Conservation (phyloP, 64 coral and sea anemone genomes). For the Astreopora myriophthalma region DNA sequence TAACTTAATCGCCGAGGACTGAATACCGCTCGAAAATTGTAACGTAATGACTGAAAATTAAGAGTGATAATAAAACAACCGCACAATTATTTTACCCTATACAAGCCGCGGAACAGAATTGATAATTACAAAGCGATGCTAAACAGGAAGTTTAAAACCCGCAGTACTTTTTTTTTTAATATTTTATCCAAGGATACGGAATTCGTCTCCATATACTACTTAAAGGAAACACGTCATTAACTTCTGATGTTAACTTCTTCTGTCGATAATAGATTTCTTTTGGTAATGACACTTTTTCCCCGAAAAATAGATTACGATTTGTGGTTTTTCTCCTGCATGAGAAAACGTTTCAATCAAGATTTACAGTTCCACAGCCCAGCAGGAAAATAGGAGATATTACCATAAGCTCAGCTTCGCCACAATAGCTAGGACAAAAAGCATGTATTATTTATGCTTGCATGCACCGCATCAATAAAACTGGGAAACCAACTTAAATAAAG, state of each 20-base stretch:
- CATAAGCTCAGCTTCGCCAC: neutral
- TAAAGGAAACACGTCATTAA: too few species aligned
- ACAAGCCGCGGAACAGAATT: neutral
- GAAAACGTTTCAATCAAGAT: neutral
- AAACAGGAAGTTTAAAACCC: neutral
- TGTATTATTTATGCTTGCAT: constrained; percentile 3
- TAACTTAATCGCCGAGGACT: too few species aligned
- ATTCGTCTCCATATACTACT: too few species aligned
- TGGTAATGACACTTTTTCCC: too few species aligned
- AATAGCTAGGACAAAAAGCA: neutral
- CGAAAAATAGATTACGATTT: neutral
- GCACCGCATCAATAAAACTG: constrained; percentile 1
- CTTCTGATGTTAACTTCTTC: too few species aligned
- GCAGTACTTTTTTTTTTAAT: too few species aligned
- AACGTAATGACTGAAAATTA: neutral
- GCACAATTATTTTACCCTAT: neutral
- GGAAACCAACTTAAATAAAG: neutral
- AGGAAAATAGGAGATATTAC: neutral
- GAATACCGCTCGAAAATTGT: too few species aligned
- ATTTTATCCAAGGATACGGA: too few species aligned
- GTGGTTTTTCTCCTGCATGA: neutral
- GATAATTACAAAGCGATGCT: neutral
- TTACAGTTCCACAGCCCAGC: neutral
- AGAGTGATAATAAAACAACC: neutral
- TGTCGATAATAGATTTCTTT: too few species aligned